Percentiles rank a stretch among this genome's conserved stretches.
phyloP scores from a whole-genome alignment of 2,113 vertebrate genomes.

The Dasyprocta punctata region DNA sequence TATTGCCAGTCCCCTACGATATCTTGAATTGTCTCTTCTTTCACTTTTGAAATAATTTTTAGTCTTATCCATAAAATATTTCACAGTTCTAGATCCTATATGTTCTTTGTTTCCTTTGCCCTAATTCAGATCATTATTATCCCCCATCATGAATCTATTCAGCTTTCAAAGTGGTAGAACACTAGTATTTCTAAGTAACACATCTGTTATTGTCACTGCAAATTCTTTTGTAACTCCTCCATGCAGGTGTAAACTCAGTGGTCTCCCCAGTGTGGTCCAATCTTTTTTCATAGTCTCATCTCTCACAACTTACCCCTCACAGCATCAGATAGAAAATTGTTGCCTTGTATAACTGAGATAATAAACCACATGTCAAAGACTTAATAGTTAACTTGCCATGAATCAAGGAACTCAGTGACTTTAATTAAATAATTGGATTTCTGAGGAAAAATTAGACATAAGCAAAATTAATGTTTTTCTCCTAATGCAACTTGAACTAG shows the following conservation, averaged over 20 bases:
- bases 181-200: background rate
- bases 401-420: constrained; percentile 22
- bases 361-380: background rate
- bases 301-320: background rate
- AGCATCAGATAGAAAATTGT: background rate
- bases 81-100: background rate
- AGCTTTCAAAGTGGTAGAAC: background rate
- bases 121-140: background rate
- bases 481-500: background rate
- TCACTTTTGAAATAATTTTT: constrained; percentile 17
- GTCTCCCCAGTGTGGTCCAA: background rate
- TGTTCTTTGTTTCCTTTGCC: background rate
- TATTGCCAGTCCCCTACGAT: background rate
- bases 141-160: background rate
- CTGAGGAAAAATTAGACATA: background rate
- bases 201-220: background rate
- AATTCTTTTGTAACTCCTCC: background rate
- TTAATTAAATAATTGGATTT: background rate
- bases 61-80: background rate
- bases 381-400: background rate
- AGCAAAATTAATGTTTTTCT: background rate
- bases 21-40: background rate
- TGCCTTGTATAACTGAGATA: constrained; percentile 17
- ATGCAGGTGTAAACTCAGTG: background rate
- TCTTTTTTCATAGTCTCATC: background rate